Conservation (phyloP, 2,888 invertebrate genomes). For the Leptinotarsa juncta region DNA sequence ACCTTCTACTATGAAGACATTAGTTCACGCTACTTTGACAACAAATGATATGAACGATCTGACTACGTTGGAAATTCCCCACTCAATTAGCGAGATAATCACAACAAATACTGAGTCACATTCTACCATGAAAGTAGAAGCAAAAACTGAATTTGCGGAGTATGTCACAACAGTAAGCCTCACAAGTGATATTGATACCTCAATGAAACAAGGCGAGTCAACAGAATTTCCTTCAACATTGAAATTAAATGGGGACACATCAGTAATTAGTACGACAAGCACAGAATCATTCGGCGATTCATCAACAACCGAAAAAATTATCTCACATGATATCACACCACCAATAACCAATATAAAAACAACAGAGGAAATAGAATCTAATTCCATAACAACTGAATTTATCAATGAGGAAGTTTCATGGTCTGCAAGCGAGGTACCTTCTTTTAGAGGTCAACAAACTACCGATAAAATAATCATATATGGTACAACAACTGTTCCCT, state of each 20-base stretch:
- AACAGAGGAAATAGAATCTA: neutral
- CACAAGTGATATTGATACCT: too few relatives aligned
- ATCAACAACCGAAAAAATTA: conserved; percentile 23
- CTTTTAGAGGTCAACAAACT: neutral
- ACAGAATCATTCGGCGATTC: neutral
- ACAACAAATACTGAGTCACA: too few relatives aligned
- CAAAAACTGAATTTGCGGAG: too few relatives aligned
- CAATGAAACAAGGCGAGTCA: too few relatives aligned
- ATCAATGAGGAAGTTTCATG: neutral
- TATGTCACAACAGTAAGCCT: too few relatives aligned
- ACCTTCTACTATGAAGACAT: too few relatives aligned
- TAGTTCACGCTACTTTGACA: too few relatives aligned
- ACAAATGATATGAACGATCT: too few relatives aligned
- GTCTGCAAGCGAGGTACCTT: neutral
- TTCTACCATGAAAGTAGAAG: too few relatives aligned
- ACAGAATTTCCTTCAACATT: too few relatives aligned
- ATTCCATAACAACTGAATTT: neutral
- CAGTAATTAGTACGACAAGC: neutral
- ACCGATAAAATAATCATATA: neutral
- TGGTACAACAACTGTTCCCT: neutral
- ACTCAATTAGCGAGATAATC: too few relatives aligned
- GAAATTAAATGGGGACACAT: neutral
- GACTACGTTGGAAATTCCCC: too few relatives aligned
- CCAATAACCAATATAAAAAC: neutral
- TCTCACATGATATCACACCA: neutral